phyloP scores from a whole-genome alignment of 2,797 vertebrate species.

The Astyanax mexicanus region DNA sequence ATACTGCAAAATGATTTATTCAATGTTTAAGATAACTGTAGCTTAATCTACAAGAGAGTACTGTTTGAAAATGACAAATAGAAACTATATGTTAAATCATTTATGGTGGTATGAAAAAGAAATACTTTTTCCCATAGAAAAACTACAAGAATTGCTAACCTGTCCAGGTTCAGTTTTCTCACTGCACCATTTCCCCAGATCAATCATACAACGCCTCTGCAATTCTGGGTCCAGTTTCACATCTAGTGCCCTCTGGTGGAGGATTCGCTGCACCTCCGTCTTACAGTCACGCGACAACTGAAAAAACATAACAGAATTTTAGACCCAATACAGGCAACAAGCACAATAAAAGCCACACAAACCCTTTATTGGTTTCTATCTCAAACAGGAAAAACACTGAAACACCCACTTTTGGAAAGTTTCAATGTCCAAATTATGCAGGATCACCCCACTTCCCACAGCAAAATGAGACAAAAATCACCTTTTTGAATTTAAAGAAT shows the following conservation, averaged over 20 bases:
- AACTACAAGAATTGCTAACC: slow-evolving; percentile 66
- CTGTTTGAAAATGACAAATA: too few species aligned
- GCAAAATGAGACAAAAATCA: slow-evolving; percentile 33
- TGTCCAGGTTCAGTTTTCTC: slow-evolving; percentile 93
- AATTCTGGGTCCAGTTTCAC: slow-evolving; percentile 94
- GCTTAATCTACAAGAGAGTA: too few species aligned
- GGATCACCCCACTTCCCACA: slow-evolving; percentile 35
- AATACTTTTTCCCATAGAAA: too few species aligned
- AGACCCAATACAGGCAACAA: background rate
- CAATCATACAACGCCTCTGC: slow-evolving; percentile 93
- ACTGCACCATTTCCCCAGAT: slow-evolving; percentile 97
- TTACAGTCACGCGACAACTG: slow-evolving; percentile 95
- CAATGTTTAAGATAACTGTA: too few species aligned
- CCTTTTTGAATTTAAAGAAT: slow-evolving; percentile 3
- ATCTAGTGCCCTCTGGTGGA: slow-evolving; percentile 95
- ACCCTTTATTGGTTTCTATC: background rate
- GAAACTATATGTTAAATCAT: too few species aligned
- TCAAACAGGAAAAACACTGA: background rate
- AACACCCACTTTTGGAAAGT: background rate
- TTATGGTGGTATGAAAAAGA: too few species aligned
- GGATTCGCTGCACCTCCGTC: slow-evolving; percentile 94
- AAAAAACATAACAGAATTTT: slow-evolving; percentile 4
- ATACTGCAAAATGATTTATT: too few species aligned
- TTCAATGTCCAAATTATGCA: slow-evolving; percentile 3
- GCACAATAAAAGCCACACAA: background rate